phyloP scores from a whole-genome alignment of 2,113 vertebrate genomes.

The Morone chrysops region DNA sequence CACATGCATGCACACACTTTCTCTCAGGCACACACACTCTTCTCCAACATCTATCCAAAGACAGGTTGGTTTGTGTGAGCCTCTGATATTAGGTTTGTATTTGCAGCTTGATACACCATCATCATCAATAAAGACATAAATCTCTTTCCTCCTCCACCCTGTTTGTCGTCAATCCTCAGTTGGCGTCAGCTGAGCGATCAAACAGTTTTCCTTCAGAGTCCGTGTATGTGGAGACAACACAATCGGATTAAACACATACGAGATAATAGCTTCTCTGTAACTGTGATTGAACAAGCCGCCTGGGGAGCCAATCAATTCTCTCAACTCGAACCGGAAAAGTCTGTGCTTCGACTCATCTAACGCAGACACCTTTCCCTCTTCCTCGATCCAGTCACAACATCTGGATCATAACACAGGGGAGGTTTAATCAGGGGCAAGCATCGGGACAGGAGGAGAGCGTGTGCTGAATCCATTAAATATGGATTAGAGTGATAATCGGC shows the following conservation, averaged over 20 bases:
- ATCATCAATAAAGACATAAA: slow-evolving; percentile 32
- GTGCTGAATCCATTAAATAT: slow-evolving; percentile 76
- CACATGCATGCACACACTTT: slow-evolving; percentile 35
- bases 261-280: slow-evolving; percentile 68
- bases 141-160: background rate
- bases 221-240: slow-evolving; percentile 39
- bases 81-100: slow-evolving; percentile 35
- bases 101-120: slow-evolving; percentile 41
- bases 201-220: slow-evolving; percentile 20
- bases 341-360: slow-evolving; percentile 34
- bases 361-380: slow-evolving; percentile 48
- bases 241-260: slow-evolving; percentile 50
- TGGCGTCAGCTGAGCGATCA: slow-evolving; percentile 16
- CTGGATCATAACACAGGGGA: slow-evolving; percentile 65
- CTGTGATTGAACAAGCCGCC: slow-evolving; percentile 61
- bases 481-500: slow-evolving; percentile 81
- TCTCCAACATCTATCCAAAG: slow-evolving; percentile 10
- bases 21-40: slow-evolving; percentile 34
- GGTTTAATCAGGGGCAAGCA: slow-evolving; percentile 72
- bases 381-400: slow-evolving; percentile 59
- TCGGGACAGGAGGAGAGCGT: slow-evolving; percentile 57
- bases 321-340: slow-evolving; percentile 27
- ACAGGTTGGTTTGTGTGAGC: slow-evolving; percentile 20
- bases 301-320: slow-evolving; percentile 53
- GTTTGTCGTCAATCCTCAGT: slow-evolving; percentile 12